phyloP scores from a whole-genome alignment of 2,113 vertebrate genomes.

The Ceyx cyanopectus region DNA sequence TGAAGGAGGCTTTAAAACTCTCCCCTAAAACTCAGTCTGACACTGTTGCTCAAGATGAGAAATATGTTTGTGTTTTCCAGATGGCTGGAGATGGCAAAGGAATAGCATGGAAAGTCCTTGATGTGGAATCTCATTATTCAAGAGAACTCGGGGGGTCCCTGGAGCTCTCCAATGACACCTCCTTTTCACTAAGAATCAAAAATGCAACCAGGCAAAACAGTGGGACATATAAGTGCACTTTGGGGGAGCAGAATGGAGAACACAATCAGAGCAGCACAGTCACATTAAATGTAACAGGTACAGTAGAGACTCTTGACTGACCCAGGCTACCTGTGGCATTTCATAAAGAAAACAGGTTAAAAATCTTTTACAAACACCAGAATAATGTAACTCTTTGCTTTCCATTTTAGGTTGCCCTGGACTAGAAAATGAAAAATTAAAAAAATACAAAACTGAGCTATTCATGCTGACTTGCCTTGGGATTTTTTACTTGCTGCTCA shows the following conservation, averaged over 20 bases:
- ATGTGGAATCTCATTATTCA: neutral
- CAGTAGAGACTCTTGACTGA: neutral
- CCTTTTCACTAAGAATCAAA: slow-evolving; percentile 67
- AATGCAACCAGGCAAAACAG: slow-evolving; percentile 53
- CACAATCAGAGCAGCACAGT: slow-evolving; percentile 51
- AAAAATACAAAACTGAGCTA: slow-evolving; percentile 74
- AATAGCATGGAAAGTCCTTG: neutral
- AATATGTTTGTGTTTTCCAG: slow-evolving; percentile 54
- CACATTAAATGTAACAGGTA: slow-evolving; percentile 78
- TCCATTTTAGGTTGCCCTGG: slow-evolving; percentile 73
- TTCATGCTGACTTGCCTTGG: slow-evolving; percentile 75
- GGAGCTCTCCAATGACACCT: neutral
- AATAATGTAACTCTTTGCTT: neutral
- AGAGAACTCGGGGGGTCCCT: neutral
- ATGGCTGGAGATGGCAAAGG: neutral
- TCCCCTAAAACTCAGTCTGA: neutral
- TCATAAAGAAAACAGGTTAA: neutral
- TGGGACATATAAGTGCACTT: slow-evolving; percentile 64
- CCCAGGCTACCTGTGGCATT: accelerated
- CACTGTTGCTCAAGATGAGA: neutral
- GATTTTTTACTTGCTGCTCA: slow-evolving; percentile 80
- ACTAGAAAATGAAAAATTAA: slow-evolving; percentile 36
- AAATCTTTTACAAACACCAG: neutral
- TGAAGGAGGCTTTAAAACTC: neutral
- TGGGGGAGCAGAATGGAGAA: slow-evolving; percentile 25